Evolutionary conservation across 2,113 vertebrate genomes (phyloP).

Genomic region (Siphamia tubifer): DNA sequence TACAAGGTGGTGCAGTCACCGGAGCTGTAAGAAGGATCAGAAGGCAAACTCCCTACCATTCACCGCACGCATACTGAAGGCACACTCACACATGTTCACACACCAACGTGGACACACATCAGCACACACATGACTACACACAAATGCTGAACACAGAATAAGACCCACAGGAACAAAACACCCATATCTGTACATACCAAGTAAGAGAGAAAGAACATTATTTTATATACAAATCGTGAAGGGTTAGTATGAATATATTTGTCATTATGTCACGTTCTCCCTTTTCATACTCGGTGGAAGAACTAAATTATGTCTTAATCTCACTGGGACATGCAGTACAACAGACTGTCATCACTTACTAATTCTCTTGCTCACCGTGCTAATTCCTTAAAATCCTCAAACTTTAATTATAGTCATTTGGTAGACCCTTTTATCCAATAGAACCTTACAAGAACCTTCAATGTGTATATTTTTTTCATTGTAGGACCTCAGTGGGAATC

Average conservation of each 20-base stretch:
- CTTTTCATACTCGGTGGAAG: slow-evolving; percentile 1
- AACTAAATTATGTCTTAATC: slow-evolving; percentile 28
- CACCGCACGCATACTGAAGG: slow-evolving; percentile 28
- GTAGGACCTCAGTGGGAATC: slow-evolving; percentile 62
- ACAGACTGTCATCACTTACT: slow-evolving; percentile 62
- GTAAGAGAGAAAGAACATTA: neutral
- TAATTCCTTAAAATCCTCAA: slow-evolving; percentile 58
- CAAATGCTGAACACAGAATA: neutral
- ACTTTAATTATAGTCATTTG: slow-evolving; percentile 70
- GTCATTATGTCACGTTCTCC: slow-evolving; percentile 1
- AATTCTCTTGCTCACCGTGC: slow-evolving; percentile 62
- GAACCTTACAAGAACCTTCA: slow-evolving; percentile 47
- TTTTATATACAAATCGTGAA: neutral
- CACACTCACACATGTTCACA: slow-evolving; percentile 15
- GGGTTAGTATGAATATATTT: neutral
- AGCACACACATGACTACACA: slow-evolving; percentile 4
- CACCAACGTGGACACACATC: neutral
- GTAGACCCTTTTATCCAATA: slow-evolving; percentile 50
- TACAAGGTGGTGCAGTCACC: slow-evolving; percentile 70
- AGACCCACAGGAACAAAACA: neutral
- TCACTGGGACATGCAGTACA: slow-evolving; percentile 16
- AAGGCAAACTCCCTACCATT: slow-evolving; percentile 44
- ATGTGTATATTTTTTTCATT: slow-evolving; percentile 42
- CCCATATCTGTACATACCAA: neutral
- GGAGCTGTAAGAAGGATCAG: slow-evolving; percentile 68